phyloP scores from a whole-genome alignment of 2,113 vertebrate species.

The Falco punctatus region DNA sequence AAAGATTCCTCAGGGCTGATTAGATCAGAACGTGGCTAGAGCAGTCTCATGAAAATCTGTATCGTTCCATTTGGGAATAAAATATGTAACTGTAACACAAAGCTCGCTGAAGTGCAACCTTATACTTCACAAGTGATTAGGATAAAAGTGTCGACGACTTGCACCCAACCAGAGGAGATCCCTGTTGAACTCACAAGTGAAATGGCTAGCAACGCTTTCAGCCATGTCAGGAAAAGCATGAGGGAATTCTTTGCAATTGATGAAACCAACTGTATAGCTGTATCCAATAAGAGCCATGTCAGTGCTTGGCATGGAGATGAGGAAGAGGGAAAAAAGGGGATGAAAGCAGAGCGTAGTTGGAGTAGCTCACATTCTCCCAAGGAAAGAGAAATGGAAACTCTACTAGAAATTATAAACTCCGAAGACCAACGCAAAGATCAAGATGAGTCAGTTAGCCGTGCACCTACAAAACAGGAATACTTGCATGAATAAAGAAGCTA shows the following conservation, averaged over 20 bases:
- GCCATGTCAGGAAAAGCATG: neutral
- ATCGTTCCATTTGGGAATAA: neutral
- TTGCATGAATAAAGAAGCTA: neutral
- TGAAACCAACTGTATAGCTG: neutral
- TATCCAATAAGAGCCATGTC: neutral
- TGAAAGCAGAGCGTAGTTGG: neutral
- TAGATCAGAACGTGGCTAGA: neutral
- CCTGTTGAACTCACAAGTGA: neutral
- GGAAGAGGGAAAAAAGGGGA: neutral
- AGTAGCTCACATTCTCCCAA: neutral
- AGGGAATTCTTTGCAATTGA: neutral
- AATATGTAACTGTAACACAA: neutral
- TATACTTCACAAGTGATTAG: neutral
- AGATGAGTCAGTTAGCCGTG: neutral
- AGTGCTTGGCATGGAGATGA: neutral
- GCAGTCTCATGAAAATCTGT: neutral
- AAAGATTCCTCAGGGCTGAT: neutral
- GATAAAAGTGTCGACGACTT: neutral
- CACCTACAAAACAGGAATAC: neutral
- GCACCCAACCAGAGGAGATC: neutral
- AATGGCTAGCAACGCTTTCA: neutral
- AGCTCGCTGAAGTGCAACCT: neutral
- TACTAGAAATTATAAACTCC: neutral
- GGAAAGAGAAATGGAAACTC: neutral
- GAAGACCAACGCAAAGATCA: neutral